These are phyloP conservation scores for Diplodus puntazzo DNA, from an alignment of 2,797 vertebrate species.

Conservation along the genomic window DNA sequence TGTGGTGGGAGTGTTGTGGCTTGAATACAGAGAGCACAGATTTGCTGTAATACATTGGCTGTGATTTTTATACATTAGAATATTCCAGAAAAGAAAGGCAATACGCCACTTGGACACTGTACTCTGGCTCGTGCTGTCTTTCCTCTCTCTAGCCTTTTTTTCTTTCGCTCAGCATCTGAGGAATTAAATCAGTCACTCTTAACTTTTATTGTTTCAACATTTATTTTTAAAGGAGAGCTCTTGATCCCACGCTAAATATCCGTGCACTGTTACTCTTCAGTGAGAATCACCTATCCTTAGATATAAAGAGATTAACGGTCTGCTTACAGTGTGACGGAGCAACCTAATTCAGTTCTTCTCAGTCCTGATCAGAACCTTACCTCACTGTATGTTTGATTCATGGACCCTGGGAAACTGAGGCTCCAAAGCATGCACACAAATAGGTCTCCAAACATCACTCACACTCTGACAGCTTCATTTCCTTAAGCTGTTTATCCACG, in stretches of 20 bases:
- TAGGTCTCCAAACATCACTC: background rate
- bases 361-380: background rate
- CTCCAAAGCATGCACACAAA: background rate
- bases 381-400: background rate
- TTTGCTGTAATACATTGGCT: slow-evolving; percentile 19
- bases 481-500: slow-evolving; percentile 44
- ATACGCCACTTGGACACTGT: slow-evolving; percentile 1
- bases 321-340: background rate
- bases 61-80: slow-evolving; percentile 4
- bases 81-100: slow-evolving; percentile 35
- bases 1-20: background rate
- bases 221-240: background rate
- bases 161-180: background rate
- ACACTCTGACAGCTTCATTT: slow-evolving; percentile 26
- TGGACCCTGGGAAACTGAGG: background rate
- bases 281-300: background rate
- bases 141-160: background rate
- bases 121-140: background rate
- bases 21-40: slow-evolving; percentile 10
- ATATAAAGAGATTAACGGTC: background rate
- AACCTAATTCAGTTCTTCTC: background rate
- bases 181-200: background rate
- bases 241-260: background rate
- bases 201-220: background rate
- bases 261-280: background rate